Evolutionary conservation across 2,113 vertebrate species (phyloP).

Genomic region (Ascaphus truei): DNA sequence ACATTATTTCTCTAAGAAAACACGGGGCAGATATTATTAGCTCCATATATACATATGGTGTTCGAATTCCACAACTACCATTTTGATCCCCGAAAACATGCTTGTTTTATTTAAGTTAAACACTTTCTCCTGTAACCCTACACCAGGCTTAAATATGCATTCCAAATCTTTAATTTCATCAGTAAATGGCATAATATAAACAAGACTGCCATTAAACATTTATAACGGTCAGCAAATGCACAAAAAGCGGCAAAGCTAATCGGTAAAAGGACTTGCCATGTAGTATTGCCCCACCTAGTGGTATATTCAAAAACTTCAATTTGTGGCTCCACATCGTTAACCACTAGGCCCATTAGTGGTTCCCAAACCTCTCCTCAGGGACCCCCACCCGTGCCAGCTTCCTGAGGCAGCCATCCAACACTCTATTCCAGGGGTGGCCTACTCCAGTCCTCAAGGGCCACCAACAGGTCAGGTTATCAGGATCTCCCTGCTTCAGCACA

Average conservation of each 20-base stretch:
- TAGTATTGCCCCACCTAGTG: conserved; percentile 48
- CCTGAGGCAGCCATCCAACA: no score
- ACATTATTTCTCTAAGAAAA: neutral
- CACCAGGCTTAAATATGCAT: conserved; percentile 12
- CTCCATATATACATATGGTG: conserved; percentile 15
- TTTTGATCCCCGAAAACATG: neutral
- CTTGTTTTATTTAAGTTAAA: conserved; percentile 5
- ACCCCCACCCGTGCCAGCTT: no score
- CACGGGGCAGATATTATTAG: neutral
- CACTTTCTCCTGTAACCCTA: conserved; percentile 26
- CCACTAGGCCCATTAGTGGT: no score
- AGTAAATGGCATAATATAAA: conserved; percentile 17
- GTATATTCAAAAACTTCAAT: neutral
- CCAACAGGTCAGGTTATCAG: no score
- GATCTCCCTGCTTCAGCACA: no score
- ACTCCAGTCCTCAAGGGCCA: no score
- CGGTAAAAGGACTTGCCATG: neutral
- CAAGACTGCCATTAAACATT: conserved; percentile 19
- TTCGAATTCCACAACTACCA: conserved; percentile 3
- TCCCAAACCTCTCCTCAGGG: no score
- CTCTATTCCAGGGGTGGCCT: no score
- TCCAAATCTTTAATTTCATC: conserved; percentile 33
- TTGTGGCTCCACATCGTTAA: no score
- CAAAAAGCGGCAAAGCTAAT: neutral
- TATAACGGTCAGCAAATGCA: neutral